Percentiles rank a stretch among this genome's conserved stretches.
These are phyloP conservation scores for Drosophila dives DNA, from an alignment of 2,888 invertebrate species.

Conservation along the genomic window DNA sequence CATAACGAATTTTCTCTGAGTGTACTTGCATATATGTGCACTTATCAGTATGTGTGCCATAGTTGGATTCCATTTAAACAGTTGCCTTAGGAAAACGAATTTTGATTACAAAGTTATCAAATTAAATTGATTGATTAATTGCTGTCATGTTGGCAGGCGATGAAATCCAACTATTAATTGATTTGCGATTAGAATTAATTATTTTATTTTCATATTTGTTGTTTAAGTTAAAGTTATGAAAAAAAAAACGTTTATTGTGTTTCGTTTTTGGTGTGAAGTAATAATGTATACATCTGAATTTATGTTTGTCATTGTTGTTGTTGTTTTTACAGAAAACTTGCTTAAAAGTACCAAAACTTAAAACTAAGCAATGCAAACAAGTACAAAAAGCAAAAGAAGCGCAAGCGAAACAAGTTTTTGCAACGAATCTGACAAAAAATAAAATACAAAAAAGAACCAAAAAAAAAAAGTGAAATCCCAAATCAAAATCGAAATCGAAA, in stretches of 20 bases:
- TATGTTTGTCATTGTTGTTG: conserved; percentile 73
- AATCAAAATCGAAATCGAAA: conserved; percentile 14
- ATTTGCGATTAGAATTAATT: conserved; percentile 10
- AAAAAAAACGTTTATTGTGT: conserved; percentile 1
- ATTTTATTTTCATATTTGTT: not conserved
- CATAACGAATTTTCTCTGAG: not conserved
- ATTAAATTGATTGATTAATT: not conserved
- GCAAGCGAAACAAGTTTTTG: conserved; percentile 51
- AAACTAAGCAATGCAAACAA: conserved; percentile 30
- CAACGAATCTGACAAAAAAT: conserved; percentile 27
- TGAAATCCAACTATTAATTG: conserved; percentile 30
- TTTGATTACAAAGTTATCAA: not conserved
- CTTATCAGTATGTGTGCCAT: conserved; percentile 16
- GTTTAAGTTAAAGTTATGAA: conserved; percentile 25
- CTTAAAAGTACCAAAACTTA: conserved; percentile 73
- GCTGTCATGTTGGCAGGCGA: not conserved
- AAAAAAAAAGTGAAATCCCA: conserved; percentile 44
- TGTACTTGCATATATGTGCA: conserved; percentile 11
- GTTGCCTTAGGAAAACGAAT: not conserved
- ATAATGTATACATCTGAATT: conserved; percentile 53
- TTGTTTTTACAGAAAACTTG: conserved; percentile 83
- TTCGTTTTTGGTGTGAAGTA: conserved; percentile 29
- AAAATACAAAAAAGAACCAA: conserved; percentile 1
- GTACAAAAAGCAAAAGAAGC: conserved; percentile 23
- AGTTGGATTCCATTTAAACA: conserved; percentile 20